phyloP scores from a whole-genome alignment of 2,888 invertebrate genomes.

The Cheiracanthium punctorium region DNA sequence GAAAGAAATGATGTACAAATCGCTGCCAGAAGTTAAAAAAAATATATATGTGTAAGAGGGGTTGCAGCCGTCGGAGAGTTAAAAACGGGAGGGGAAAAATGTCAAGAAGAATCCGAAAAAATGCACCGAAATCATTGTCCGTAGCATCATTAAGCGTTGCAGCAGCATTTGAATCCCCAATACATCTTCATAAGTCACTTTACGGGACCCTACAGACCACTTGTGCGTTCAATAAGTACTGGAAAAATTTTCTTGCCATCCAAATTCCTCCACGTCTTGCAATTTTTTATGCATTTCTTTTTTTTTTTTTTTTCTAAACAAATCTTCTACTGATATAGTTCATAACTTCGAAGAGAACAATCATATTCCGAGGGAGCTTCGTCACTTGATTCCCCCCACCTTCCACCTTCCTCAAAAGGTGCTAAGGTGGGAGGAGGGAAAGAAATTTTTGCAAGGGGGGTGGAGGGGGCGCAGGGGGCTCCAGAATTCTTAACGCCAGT shows the following conservation, averaged over 20 bases:
- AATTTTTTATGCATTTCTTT: constrained; percentile 15
- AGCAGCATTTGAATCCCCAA: constrained; percentile 26
- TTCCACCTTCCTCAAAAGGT: neutral
- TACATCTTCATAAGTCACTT: constrained; percentile 69
- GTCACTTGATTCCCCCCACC: constrained; percentile 58
- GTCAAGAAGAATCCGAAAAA: neutral
- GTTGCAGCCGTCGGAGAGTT: neutral
- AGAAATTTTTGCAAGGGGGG: constrained; percentile 52
- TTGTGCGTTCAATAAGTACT: constrained; percentile 60
- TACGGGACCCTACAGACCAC: constrained; percentile 60
- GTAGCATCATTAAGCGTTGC: constrained; percentile 61
- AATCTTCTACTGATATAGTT: constrained; percentile 56
- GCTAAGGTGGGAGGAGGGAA: neutral
- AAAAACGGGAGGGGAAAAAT: constrained; percentile 13
- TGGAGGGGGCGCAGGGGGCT: too few species aligned
- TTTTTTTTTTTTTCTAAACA: constrained; percentile 15
- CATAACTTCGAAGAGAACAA: constrained; percentile 64
- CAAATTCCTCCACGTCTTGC: constrained; percentile 44
- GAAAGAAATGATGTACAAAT: constrained; percentile 39
- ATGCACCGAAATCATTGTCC: constrained; percentile 49
- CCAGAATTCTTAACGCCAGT: constrained; percentile 53
- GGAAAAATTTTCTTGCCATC: constrained; percentile 46
- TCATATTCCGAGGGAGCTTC: constrained; percentile 55
- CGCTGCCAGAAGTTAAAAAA: constrained; percentile 12
- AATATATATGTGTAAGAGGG: too few species aligned